Conservation (phyloP, 2,888 invertebrate genomes). For the Creontiades dilutus region DNA sequence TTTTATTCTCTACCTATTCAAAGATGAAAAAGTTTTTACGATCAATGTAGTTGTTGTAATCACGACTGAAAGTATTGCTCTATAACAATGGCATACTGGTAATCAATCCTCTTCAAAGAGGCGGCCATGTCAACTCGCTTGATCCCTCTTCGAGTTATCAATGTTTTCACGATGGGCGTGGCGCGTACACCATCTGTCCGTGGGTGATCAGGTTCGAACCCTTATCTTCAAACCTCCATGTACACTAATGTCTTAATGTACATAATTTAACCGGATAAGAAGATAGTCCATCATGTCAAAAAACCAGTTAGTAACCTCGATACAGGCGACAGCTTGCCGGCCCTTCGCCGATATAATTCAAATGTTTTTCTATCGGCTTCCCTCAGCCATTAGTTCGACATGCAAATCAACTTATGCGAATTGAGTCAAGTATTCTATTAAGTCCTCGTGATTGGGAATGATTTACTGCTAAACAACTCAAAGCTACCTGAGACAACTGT, state of each 20-base stretch:
- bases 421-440: background rate
- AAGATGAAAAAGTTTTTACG: no score
- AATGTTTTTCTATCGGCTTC: constrained; percentile 30
- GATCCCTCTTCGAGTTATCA: background rate
- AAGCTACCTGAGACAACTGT: background rate
- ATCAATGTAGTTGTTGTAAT: no score
- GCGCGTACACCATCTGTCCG: constrained; percentile 5
- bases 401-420: constrained; percentile 16
- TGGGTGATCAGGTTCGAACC: constrained; percentile 12
- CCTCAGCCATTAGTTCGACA: constrained; percentile 2
- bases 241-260: constrained; percentile 18
- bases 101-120: background rate
- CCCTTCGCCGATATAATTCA: background rate
- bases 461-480: background rate
- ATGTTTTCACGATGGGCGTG: constrained; percentile 29
- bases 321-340: background rate
- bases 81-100: no score
- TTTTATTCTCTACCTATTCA: no score
- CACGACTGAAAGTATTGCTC: no score
- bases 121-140: background rate
- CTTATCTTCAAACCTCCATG: constrained; percentile 7
- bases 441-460: constrained; percentile 9
- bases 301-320: background rate
- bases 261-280: background rate
- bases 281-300: constrained; percentile 25